Conservation (phyloP, 2,888 invertebrate species). For the Strigamia transsilvanica region DNA sequence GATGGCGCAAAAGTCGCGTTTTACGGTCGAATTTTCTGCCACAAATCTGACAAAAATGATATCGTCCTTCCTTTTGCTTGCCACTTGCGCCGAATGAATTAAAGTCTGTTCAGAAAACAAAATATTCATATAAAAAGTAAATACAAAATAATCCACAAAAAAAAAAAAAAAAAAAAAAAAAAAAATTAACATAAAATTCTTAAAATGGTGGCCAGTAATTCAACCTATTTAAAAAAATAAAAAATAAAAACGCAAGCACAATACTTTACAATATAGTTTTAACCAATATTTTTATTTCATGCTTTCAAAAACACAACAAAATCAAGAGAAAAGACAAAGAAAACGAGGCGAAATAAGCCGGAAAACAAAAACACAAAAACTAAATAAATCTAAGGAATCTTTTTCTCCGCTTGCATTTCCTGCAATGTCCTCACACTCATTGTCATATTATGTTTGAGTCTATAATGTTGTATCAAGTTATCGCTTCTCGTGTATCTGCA, state of each 20-base stretch:
- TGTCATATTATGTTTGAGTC: constrained; percentile 2
- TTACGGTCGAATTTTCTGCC: not conserved
- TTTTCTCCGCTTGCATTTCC: constrained; percentile 2
- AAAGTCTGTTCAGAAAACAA: not conserved
- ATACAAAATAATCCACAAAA: not conserved
- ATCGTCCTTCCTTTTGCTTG: not conserved
- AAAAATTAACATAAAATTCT: no score
- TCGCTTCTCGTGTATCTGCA: not conserved
- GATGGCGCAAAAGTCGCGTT: not conserved
- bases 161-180: no score
- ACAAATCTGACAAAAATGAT: not conserved
- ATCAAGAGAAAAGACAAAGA: no score
- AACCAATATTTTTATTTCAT: not conserved
- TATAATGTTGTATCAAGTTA: constrained; percentile 1
- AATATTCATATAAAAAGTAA: not conserved
- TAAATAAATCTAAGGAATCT: not conserved
- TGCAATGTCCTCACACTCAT: constrained; percentile 4
- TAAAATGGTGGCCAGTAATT: no score
- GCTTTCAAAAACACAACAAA: not conserved
- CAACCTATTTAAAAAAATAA: not conserved
- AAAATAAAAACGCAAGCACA: not conserved
- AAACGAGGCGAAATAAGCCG: no score
- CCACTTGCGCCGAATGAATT: not conserved
- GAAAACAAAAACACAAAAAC: not conserved
- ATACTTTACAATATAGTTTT: not conserved